Evolutionary conservation across 2,888 invertebrate species (phyloP), one percentile per base, ranked within the genome.

Genomic region (Matsumyia berberina): DNA sequence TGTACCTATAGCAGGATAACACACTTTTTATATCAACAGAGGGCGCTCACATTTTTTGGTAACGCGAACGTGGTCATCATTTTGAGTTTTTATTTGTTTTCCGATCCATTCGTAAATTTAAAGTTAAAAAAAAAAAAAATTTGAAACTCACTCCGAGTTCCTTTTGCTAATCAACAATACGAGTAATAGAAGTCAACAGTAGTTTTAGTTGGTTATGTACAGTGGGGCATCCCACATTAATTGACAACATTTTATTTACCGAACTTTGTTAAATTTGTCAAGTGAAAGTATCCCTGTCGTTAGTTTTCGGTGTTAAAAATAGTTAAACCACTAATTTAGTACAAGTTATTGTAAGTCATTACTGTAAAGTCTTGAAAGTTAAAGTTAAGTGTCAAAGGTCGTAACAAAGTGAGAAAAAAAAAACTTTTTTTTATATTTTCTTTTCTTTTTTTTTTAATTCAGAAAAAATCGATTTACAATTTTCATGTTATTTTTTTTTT

Each of bases 381-480:
- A 12, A 33, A 74, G 81, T 80, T 53, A 29, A 35, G 11, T 42
- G 66, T 79, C 78, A 64, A n/a, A 60, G 35, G 55, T 83, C 66
- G 17, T 5, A 24, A 55, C 42, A 44, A 60, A 62, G 1, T 29
- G n/a, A 57, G 55, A 73, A 79, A 62, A 79, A 39, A 69, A 62
- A 44, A 62, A 11, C 12, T 62, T 8, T 15, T 44, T 70, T 62
- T 57, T 58, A 67, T 66, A 64, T 72, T 29, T 72, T 76, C 76
- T 80, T 72, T 33, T 53, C 42, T 76, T 55, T 15, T 69, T 73
- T 77, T 17, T 80, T 80, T 86, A 86, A 86, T 80, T 80, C 76
- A 86, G 79, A 66, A 80, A 79, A 83, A 80, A 72, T 80, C 67
- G 74, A 72, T 72, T 80, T 80, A 86, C 80, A 86, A 58, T 79